Evolutionary conservation across 2,888 invertebrate species (phyloP).

Genomic region (Axea sp.): DNA sequence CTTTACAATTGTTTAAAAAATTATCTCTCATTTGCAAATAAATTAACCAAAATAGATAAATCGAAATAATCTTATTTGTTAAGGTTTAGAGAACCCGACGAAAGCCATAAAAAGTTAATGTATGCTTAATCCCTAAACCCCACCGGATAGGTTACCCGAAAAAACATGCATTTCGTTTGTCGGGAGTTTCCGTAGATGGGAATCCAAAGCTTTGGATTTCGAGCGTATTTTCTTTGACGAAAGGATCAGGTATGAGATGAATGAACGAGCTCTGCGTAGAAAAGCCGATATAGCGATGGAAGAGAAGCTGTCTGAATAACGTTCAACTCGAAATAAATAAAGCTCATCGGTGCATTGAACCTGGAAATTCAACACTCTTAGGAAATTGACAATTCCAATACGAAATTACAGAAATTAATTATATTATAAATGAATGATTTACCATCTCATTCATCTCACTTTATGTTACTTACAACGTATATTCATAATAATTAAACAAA

Average conservation of each 20-base stretch:
- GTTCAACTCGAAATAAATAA: slow-evolving; percentile 57
- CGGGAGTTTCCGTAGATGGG: slow-evolving; percentile 37
- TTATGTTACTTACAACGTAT: too few relatives aligned
- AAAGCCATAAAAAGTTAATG: slow-evolving; percentile 44
- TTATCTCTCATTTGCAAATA: slow-evolving; percentile 24
- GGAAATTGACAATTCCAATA: slow-evolving; percentile 31
- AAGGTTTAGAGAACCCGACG: slow-evolving; percentile 15
- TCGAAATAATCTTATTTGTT: slow-evolving; percentile 42
- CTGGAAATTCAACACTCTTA: slow-evolving; percentile 36
- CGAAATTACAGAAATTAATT: slow-evolving; percentile 37
- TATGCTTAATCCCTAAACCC: slow-evolving; percentile 53
- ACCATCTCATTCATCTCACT: too few relatives aligned
- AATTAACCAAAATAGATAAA: slow-evolving; percentile 24
- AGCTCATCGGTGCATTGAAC: slow-evolving; percentile 45
- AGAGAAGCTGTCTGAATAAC: slow-evolving; percentile 46
- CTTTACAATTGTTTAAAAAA: slow-evolving; percentile 29
- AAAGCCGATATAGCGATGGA: slow-evolving; percentile 48
- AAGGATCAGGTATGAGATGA: slow-evolving; percentile 57
- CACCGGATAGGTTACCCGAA: slow-evolving; percentile 53
- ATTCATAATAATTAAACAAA: too few relatives aligned
- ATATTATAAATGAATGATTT: too few relatives aligned
- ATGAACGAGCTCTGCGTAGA: slow-evolving; percentile 55
- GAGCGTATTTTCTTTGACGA: slow-evolving; percentile 56
- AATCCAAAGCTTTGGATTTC: slow-evolving; percentile 55
- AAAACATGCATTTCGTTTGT: slow-evolving; percentile 55